Base-by-base conservation (phyloP, 1,140 invertebrate genomes). In the Drosophila bocqueti region DNA sequence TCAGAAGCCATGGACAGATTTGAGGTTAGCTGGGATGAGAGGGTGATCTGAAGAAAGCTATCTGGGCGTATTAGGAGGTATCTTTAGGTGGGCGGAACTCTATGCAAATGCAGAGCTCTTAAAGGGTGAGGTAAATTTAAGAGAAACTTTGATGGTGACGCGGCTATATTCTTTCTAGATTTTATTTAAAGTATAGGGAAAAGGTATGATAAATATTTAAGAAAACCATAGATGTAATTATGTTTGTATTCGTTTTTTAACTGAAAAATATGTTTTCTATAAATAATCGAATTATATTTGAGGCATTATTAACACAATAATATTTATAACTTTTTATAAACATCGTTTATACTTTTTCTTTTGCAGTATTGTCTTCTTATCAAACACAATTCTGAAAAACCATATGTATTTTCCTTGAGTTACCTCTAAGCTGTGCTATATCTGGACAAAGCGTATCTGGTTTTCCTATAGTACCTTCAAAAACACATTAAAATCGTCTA, bases 1-100 rank as follows among this genome's bases (percentile, higher is more conserved):
- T 58, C 73, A 61, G 76, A 80, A 69, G 84, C 66, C 75, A 71
- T 57, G 67, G 68, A 55, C 72, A 57, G 54, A 60, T 69, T 58
- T 68, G 49, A 75, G 67, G 67, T 73, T 49, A n/a, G 21, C 59
- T 34, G n/a, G 1, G 24, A 6, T 10, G 43, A 40, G 43, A 11
- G 26, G 3, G 15, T 40, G 26, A 34, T 45, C 34, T 59, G 24
- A 46, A 59, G 29, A 11, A 59, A 18, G 9, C 31, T 31, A 13
- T 13, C 21, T 55, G 31, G 21, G 21, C 18, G 26, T 11, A 29
- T 6, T n/a, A 50, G 36, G 42, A 38, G 34, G 38, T 52, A 38
- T 65, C 42, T 45, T 40, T 8, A 7, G 9, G 16, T 29, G 7
- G 21, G 34, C n/a, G 31, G 36, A 68, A 40, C 16, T 49, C 62